Base-by-base conservation (phyloP, 2,797 vertebrate genomes). In the Darevskia nairensis region DNA sequence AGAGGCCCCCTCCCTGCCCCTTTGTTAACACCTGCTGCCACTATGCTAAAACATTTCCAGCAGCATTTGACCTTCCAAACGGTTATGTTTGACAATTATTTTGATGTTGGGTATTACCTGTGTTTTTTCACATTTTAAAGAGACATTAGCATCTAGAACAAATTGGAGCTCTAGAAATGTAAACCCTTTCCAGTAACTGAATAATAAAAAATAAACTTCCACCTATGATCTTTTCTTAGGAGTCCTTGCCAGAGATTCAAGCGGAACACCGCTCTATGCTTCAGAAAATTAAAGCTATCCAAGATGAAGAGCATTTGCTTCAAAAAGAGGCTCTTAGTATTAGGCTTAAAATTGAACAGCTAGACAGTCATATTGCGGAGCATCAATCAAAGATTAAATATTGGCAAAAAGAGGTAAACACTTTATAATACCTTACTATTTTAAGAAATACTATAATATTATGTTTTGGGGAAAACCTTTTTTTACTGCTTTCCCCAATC, bases 381-480 rank as follows among this genome's bases (percentile, higher is more conserved):
- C 97, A 98, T 95, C 98, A 98, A 92, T 97, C 96, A 80, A 99
- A 99, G 96, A 95, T 99, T 84, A 99, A 98, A 95, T 97, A 99
- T 92, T 99, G 98, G 98, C 98, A 98, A 78, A 99, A 98, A 95
- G 98, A 99, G 98, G 99, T 99, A 93, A 84, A 80, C 46, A 69
- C 23, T 35, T 27, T 8, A 32, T 23, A 74, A n/a, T 82, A 6
- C 75, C 81, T 29, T n/a, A 46, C 6, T 64, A 35, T 80, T 84
- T 77, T 39, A 23, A 39, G 8, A 80, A 80, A 32, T 15, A 32
- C 10, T 59, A 59, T 69, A 74, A 41, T 21, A 69, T 75, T 21
- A 69, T 75, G 15, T 46, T 74, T 66, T 82, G 7, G 71, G n/a
- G 27, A 21, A 15, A 68, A 19, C 21, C 4, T 61, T 27, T 35